Percentiles rank a stretch among this genome's conserved stretches.
phyloP scores from a whole-genome alignment of 2,113 vertebrate species.

The Notiomystis cincta region DNA sequence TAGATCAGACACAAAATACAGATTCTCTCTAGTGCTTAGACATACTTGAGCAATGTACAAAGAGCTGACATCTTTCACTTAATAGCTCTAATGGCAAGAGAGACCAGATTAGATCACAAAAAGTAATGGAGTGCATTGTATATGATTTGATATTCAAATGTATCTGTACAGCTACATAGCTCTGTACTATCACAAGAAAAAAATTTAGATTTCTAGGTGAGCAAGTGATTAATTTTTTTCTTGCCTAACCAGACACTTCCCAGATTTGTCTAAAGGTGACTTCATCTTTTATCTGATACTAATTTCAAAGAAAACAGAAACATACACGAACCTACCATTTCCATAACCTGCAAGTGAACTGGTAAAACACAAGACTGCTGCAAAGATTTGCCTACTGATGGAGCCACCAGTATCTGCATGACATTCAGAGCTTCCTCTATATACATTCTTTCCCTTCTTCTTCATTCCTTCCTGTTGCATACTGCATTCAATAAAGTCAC shows the following conservation, averaged over 20 bases:
- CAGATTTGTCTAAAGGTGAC: background rate
- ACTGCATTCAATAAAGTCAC: accelerated
- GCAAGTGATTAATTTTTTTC: background rate
- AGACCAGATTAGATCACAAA: background rate
- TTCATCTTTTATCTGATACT: background rate
- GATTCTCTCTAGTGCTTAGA: background rate
- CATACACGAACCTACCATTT: background rate
- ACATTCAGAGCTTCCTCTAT: background rate
- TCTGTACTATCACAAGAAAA: background rate
- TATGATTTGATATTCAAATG: background rate
- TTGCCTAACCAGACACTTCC: background rate
- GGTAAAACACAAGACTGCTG: background rate
- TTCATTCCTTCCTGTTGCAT: background rate
- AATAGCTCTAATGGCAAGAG: background rate
- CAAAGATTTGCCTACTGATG: background rate
- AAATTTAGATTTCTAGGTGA: background rate
- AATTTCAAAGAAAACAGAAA: background rate
- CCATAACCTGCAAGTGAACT: background rate
- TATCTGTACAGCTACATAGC: background rate
- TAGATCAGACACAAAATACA: background rate
- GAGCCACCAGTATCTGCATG: background rate
- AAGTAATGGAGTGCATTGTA: background rate
- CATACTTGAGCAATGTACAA: background rate
- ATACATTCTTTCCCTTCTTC: accelerated
- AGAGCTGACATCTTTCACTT: background rate